These are phyloP conservation scores for Drosophila hydei DNA, from an alignment of 1,140 invertebrate species.

Conservation along the genomic window DNA sequence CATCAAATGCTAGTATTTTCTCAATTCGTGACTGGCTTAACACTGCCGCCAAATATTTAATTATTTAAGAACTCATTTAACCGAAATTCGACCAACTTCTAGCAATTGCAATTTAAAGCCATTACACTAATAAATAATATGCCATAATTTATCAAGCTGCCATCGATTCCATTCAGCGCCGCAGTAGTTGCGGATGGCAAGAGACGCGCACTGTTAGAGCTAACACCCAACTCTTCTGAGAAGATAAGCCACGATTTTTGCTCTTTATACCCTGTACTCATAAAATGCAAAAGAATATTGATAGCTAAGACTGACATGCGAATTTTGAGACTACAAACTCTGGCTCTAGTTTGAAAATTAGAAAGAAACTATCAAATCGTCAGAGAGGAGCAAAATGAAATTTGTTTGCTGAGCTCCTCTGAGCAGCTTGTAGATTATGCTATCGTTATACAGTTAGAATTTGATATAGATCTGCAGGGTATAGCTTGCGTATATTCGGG, in stretches of 20 bases:
- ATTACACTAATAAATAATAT: conserved; percentile 78
- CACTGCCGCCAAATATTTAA: no score
- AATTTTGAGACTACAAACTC: no score
- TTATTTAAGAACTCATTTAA: conserved; percentile 10
- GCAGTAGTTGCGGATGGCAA: conserved; percentile 28
- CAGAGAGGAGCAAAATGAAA: no score
- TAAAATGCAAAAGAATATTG: background rate
- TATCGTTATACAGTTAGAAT: no score
- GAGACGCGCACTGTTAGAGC: conserved; percentile 55
- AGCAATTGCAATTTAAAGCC: conserved; percentile 66
- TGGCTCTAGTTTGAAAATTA: no score
- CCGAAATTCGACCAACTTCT: conserved; percentile 16
- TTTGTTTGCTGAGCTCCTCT: no score
- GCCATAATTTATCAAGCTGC: conserved; percentile 72
- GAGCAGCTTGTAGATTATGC: no score
- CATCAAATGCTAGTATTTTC: no score
- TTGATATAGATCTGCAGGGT: background rate
- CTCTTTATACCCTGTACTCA: conserved; percentile 26
- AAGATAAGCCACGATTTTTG: conserved; percentile 1
- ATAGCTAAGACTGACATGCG: no score
- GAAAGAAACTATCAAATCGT: no score
- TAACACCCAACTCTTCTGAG: conserved; percentile 26
- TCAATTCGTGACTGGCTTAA: no score
- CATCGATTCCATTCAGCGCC: conserved; percentile 70
- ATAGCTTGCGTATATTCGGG: background rate